Evolutionary conservation across 2,113 vertebrate genomes (phyloP).

Genomic region (Stigmatopora nigra): DNA sequence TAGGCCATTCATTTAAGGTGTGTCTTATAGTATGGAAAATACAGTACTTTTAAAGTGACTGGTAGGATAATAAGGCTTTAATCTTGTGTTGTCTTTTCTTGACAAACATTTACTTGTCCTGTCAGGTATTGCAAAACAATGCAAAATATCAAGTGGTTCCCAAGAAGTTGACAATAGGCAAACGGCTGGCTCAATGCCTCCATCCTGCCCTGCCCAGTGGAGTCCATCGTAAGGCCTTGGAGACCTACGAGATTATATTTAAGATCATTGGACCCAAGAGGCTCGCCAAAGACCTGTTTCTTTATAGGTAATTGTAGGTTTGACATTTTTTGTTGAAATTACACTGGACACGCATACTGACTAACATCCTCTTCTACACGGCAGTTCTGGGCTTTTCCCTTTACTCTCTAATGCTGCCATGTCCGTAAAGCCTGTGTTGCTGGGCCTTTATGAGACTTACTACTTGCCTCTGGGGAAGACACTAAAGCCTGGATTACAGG

Average conservation of each 20-base stretch:
- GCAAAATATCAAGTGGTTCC: constrained; percentile 97
- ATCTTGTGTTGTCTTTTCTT: background rate
- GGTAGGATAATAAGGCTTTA: background rate
- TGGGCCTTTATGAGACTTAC: constrained; percentile 94
- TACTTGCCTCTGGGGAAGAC: constrained; percentile 96
- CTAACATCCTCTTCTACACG: constrained; percentile 2
- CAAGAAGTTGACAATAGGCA: constrained; percentile 94
- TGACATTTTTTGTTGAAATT: background rate
- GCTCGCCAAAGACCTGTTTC: constrained; percentile 96
- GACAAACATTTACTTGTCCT: background rate
- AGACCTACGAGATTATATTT: constrained; percentile 98
- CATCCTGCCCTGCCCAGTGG: constrained; percentile 95
- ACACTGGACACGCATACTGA: background rate
- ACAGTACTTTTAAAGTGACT: background rate
- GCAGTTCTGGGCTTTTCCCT: constrained; percentile 92
- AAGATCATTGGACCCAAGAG: constrained; percentile 99
- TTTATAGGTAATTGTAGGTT: constrained; percentile 81
- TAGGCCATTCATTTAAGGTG: too few relatives aligned
- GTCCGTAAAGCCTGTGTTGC: constrained; percentile 93
- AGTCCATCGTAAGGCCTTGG: constrained; percentile 96
- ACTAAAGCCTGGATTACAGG: constrained; percentile 92
- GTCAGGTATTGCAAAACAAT: constrained; percentile 93
- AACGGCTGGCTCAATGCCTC: constrained; percentile 95
- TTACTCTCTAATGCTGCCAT: constrained; percentile 97
- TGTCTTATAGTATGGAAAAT: too few relatives aligned